These are phyloP conservation scores for Sigmodon hispidus DNA, from an alignment of 2,113 vertebrate genomes.

Conservation along the genomic window DNA sequence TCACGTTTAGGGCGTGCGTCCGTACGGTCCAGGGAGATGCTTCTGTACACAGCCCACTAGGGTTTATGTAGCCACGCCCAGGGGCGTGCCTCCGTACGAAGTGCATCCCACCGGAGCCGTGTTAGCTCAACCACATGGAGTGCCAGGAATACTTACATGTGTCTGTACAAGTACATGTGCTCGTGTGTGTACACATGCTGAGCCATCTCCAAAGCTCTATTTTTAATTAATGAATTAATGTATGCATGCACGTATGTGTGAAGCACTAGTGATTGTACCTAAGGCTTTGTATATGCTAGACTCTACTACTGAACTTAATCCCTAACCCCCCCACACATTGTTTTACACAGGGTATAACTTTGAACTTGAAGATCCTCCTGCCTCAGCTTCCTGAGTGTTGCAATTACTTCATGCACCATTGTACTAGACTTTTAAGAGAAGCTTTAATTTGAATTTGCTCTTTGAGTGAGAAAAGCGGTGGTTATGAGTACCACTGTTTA, in stretches of 20 bases:
- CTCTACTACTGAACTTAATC: neutral
- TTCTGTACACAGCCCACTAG: no score
- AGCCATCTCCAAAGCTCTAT: neutral
- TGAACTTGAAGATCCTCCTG: neutral
- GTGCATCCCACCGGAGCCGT: no score
- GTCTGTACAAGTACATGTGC: no score
- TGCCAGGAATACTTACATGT: no score
- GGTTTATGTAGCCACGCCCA: no score
- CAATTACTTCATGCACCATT: neutral
- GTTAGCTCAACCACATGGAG: no score
- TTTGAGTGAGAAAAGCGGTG: neutral
- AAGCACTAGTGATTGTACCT: neutral
- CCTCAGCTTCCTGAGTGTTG: neutral
- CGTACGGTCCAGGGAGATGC: no score
- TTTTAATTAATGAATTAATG: neutral
- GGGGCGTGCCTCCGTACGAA: no score
- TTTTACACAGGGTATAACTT: neutral
- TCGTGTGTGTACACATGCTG: neutral
- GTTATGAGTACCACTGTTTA: neutral
- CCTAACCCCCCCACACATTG: neutral
- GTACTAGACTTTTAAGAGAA: no score
- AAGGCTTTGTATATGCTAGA: neutral
- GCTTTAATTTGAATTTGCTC: neutral
- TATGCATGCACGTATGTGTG: neutral
- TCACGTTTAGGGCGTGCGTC: no score